A percentile compares a stretch with the other conserved stretches of the same genome.
Conservation (phyloP, 2,888 invertebrate genomes). For the Reticulitermes lucifugus region DNA sequence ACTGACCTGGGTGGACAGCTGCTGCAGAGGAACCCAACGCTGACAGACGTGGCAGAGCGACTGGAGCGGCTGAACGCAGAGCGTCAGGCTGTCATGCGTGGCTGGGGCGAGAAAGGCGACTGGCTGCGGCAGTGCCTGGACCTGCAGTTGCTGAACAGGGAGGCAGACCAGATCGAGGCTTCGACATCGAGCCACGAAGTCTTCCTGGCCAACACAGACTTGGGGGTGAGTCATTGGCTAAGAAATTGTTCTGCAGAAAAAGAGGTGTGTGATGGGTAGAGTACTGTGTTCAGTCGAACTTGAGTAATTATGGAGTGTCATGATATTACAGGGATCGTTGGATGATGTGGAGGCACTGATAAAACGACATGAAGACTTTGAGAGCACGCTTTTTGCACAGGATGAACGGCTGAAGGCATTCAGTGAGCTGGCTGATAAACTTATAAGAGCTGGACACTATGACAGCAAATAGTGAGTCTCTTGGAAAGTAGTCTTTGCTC, state of each 20-base stretch:
- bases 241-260: too few relatives aligned
- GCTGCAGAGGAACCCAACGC: conserved; percentile 77
- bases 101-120: conserved; percentile 88
- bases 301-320: too few relatives aligned
- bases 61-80: conserved; percentile 80
- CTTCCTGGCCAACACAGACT: conserved; percentile 87
- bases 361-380: conserved; percentile 94
- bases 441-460: conserved; percentile 84
- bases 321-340: conserved; percentile 75
- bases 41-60: conserved; percentile 81
- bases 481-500: too few relatives aligned
- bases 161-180: conserved; percentile 97
- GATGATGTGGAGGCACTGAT: conserved; percentile 93
- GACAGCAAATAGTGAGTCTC: conserved; percentile 78
- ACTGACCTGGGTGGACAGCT: conserved; percentile 77
- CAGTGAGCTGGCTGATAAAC: conserved; percentile 82
- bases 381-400: conserved; percentile 91
- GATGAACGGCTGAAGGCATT: conserved; percentile 90
- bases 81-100: conserved; percentile 78
- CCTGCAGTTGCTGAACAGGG: conserved; percentile 91
- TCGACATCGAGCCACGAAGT: conserved; percentile 94
- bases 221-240: conserved; percentile 74
- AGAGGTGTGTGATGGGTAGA: too few relatives aligned
- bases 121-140: conserved; percentile 90
- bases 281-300: too few relatives aligned